A percentile compares a stretch with the other conserved stretches of the same genome.
These are phyloP conservation scores for Monoplex corrugatus DNA, from an alignment of 2,888 invertebrate genomes.

Conservation along the genomic window DNA sequence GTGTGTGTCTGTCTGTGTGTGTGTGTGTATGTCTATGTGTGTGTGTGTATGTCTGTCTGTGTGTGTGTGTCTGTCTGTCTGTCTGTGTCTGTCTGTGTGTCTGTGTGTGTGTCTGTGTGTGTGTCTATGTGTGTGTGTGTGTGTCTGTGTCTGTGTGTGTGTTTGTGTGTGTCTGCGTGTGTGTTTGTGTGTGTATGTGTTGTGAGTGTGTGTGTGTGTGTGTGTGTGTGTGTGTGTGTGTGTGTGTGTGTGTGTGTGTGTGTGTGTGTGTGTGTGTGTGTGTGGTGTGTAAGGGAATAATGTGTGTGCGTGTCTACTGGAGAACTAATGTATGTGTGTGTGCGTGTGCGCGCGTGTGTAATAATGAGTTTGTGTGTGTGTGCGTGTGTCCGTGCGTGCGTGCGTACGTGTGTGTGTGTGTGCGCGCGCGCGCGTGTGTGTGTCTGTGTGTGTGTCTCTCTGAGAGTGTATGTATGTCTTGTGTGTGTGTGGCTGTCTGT, in stretches of 20 bases:
- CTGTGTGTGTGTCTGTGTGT: too few relatives aligned
- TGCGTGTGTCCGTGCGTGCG: background rate
- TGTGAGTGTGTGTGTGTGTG: background rate
- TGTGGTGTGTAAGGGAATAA: background rate
- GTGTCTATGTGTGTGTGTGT: too few relatives aligned
- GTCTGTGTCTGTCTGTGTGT: too few relatives aligned
- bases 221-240: background rate
- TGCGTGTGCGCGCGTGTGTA: background rate
- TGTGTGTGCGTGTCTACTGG: background rate
- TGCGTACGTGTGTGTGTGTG: background rate
- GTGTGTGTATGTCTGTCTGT: too few relatives aligned
- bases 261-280: background rate
- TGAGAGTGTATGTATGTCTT: background rate
- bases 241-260: background rate
- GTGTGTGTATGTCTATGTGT: too few relatives aligned
- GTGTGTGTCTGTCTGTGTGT: too few relatives aligned
- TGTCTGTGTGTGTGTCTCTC: background rate
- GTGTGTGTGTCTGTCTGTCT: too few relatives aligned
- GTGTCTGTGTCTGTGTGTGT: too few relatives aligned
- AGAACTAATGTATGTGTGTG: background rate
- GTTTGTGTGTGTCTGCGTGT: background rate
- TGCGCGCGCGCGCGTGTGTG: background rate
- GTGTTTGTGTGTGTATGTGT: background rate
- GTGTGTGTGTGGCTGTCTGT: too few relatives aligned
- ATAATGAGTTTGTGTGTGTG: background rate